Conservation (phyloP, 2,888 invertebrate species). For the Nowickia ferox region DNA sequence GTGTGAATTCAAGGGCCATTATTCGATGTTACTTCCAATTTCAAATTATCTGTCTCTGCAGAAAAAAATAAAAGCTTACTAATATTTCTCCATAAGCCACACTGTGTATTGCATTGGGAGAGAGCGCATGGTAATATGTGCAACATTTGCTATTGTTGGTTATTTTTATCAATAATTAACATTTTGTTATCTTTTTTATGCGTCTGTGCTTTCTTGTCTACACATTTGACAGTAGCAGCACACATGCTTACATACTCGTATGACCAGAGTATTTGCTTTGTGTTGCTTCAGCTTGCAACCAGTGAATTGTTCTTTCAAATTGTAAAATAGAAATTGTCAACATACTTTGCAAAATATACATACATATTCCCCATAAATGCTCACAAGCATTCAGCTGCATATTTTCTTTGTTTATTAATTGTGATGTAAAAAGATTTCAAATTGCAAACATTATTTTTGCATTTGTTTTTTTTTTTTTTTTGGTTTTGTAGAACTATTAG, state of each 20-base stretch:
- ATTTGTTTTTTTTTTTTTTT: no score
- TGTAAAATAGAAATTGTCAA: slow-evolving; percentile 41
- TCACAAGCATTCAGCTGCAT: not conserved
- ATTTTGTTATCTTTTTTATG: slow-evolving; percentile 75
- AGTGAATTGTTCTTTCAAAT: slow-evolving; percentile 35
- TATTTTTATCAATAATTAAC: slow-evolving; percentile 75
- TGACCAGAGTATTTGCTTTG: not conserved
- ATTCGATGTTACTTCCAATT: no score
- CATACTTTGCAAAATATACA: slow-evolving; percentile 11
- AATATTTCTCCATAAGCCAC: not conserved
- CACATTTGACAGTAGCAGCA: slow-evolving; percentile 19
- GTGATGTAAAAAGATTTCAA: slow-evolving; percentile 46
- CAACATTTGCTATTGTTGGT: slow-evolving; percentile 54
- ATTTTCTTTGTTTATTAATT: slow-evolving; percentile 53
- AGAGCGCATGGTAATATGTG: slow-evolving; percentile 41
- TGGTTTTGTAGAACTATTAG: slow-evolving; percentile 30
- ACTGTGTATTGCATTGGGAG: slow-evolving; percentile 49
- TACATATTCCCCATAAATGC: not conserved
- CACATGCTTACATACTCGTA: not conserved
- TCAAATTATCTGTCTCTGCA: no score
- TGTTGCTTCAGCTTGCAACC: not conserved
- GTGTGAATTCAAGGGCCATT: no score
- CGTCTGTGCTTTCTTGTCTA: slow-evolving; percentile 51
- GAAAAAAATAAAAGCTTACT: no score
- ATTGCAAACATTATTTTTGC: slow-evolving; percentile 14